phyloP scores from a whole-genome alignment of 2,888 invertebrate genomes.

The Drosophila picticornis region DNA sequence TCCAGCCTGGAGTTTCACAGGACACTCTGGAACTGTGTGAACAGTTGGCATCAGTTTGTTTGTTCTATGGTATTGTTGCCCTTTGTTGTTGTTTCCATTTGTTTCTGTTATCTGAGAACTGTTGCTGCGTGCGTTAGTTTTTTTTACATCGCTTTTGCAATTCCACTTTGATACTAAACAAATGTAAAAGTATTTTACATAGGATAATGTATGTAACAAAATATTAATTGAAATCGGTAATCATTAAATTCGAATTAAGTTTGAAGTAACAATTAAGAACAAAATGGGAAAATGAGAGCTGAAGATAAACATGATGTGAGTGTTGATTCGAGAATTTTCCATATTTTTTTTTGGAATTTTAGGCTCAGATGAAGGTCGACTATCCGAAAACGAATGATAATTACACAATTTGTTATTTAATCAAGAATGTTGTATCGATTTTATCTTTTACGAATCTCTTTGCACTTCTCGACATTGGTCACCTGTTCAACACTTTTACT shows the following conservation, averaged over 20 bases:
- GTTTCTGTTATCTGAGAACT: slow-evolving; percentile 44
- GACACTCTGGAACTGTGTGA: slow-evolving; percentile 38
- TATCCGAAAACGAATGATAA: not conserved
- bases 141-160: slow-evolving; percentile 27
- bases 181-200: slow-evolving; percentile 5
- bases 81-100: slow-evolving; percentile 32
- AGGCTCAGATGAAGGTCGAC: not conserved
- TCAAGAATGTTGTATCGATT: not conserved
- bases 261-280: not conserved
- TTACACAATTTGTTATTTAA: not conserved
- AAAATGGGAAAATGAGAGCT: not conserved
- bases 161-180: slow-evolving; percentile 36
- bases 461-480: slow-evolving; percentile 40
- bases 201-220: slow-evolving; percentile 1
- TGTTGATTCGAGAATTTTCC: not conserved
- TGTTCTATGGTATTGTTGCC: slow-evolving; percentile 43
- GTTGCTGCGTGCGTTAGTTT: slow-evolving; percentile 2
- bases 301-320: not conserved
- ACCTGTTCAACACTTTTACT: slow-evolving; percentile 56
- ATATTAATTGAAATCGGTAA: not conserved
- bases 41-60: slow-evolving; percentile 66
- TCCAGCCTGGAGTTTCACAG: slow-evolving; percentile 30
- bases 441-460: slow-evolving; percentile 11
- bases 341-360: too few relatives aligned
- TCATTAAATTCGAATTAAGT: not conserved